Conservation (phyloP, 2,797 vertebrate genomes). For the Notolabrus celidotus region DNA sequence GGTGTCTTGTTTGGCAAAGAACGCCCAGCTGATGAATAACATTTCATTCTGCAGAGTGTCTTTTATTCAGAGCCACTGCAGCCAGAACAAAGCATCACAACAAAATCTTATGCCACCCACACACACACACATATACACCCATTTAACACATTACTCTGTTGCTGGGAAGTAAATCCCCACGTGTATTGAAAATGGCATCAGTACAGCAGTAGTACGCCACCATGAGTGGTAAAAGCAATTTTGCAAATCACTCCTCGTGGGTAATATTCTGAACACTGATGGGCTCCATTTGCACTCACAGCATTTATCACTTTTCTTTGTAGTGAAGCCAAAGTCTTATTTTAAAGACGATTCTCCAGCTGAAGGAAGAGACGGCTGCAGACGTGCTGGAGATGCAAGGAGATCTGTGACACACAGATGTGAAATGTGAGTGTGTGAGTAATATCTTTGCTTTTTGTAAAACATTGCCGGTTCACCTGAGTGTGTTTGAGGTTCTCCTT, state of each 20-base stretch:
- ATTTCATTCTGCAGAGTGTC: neutral
- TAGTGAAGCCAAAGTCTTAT: neutral
- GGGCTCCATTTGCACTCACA: constrained; percentile 33
- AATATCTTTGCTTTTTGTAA: too few species aligned
- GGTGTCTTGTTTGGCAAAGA: constrained; percentile 14
- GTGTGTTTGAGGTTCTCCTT: neutral
- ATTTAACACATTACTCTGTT: constrained; percentile 40
- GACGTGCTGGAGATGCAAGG: too few species aligned
- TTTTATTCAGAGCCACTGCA: constrained; percentile 8
- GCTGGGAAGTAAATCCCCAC: constrained; percentile 47
- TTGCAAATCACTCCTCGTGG: constrained; percentile 39
- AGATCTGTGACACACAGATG: neutral
- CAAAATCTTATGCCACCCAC: constrained; percentile 25
- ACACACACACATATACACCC: constrained; percentile 16
- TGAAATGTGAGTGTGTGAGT: too few species aligned
- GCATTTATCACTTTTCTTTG: constrained; percentile 19
- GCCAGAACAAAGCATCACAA: constrained; percentile 9
- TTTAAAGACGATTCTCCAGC: constrained; percentile 5
- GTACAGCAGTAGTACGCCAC: constrained; percentile 33
- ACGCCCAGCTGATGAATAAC: neutral
- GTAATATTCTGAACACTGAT: constrained; percentile 37
- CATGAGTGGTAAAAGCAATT: constrained; percentile 55
- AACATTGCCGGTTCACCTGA: neutral
- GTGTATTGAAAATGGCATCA: constrained; percentile 44
- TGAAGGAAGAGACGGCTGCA: too few species aligned